Conservation (phyloP, 2,797 vertebrate species). For the Arnoldichthys spilopterus region DNA sequence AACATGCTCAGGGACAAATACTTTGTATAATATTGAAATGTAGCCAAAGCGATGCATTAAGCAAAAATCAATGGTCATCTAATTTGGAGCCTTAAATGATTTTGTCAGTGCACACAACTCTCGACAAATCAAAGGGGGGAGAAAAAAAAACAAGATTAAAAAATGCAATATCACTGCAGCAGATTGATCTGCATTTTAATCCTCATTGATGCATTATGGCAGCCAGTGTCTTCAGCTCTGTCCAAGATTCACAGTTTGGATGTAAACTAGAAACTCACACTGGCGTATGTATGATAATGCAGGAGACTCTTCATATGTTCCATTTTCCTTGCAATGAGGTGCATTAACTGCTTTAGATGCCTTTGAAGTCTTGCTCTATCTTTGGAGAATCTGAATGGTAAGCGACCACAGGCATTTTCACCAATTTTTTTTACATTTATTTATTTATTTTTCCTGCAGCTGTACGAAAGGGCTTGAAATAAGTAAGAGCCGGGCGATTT, state of each 20-base stretch:
- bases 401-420: neutral
- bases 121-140: slow-evolving; percentile 79
- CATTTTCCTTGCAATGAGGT: slow-evolving; percentile 11
- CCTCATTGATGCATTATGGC: slow-evolving; percentile 71
- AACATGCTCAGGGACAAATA: slow-evolving; percentile 60
- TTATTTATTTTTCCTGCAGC: neutral
- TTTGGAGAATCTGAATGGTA: slow-evolving; percentile 10
- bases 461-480: slow-evolving; percentile 11
- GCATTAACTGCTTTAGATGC: neutral
- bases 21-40: slow-evolving; percentile 57
- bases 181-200: slow-evolving; percentile 80
- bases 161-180: slow-evolving; percentile 76
- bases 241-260: neutral
- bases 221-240: slow-evolving; percentile 18
- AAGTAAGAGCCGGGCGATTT: slow-evolving; percentile 46
- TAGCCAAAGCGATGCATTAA: slow-evolving; percentile 65
- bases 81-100: slow-evolving; percentile 82
- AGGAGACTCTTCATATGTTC: neutral
- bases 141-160: slow-evolving; percentile 78
- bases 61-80: slow-evolving; percentile 82
- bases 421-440: neutral
- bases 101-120: slow-evolving; percentile 80
- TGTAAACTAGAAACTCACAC: slow-evolving; percentile 29
- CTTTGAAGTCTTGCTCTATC: slow-evolving; percentile 22
- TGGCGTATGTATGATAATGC: slow-evolving; percentile 29